phyloP scores from a whole-genome alignment of 53 echinoderm and acorn worm species.

The Zoroaster sp. region DNA sequence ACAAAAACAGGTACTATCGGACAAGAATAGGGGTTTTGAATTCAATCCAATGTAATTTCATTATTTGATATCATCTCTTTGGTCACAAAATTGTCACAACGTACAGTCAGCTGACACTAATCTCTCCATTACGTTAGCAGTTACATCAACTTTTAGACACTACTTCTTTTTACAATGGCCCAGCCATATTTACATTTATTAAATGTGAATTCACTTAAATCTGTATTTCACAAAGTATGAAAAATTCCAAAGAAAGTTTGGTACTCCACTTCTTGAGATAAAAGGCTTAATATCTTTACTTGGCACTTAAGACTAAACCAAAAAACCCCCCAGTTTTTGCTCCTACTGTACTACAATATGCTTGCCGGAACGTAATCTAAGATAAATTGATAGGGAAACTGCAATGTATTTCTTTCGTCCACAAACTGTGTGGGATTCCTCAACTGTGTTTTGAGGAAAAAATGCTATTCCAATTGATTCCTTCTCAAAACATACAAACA shows the following conservation, averaged over 20 bases:
- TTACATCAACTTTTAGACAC: neutral
- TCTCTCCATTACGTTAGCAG: neutral
- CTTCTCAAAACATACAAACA: too few relatives aligned
- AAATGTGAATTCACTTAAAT: neutral
- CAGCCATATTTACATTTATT: conserved; percentile 58
- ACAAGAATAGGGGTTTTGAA: neutral
- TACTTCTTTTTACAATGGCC: conserved; percentile 23
- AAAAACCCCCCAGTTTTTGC: neutral
- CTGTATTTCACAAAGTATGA: conserved; percentile 17
- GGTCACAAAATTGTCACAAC: neutral
- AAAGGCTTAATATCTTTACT: neutral
- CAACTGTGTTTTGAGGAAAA: too few relatives aligned
- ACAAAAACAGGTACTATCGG: neutral
- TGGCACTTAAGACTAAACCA: neutral
- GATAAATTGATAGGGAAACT: neutral
- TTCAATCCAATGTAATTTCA: neutral
- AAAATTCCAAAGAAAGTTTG: neutral
- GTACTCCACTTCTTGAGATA: neutral
- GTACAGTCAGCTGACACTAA: neutral
- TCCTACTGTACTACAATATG: neutral
- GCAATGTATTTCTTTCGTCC: neutral
- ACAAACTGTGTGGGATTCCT: too few relatives aligned
- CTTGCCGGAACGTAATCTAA: conserved; percentile 14
- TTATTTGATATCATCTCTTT: neutral
- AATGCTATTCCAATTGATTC: too few relatives aligned